Evolutionary conservation across 2,888 invertebrate species (phyloP).

Genomic region (Pocota personata): DNA sequence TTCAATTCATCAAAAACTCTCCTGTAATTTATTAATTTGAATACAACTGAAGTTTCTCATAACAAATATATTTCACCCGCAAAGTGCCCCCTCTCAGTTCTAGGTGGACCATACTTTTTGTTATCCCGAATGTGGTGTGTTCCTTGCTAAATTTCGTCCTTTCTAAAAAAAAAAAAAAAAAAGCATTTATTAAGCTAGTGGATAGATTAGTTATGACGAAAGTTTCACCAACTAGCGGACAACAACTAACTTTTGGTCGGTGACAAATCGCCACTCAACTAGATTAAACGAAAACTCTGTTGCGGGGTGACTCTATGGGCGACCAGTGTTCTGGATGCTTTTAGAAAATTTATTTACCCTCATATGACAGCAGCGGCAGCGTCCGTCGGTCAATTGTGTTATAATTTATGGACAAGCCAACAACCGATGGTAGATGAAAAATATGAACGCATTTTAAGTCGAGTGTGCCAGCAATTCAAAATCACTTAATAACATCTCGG

Average conservation of each 20-base stretch:
- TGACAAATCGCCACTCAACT: constrained; percentile 82
- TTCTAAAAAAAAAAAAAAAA: constrained; percentile 43
- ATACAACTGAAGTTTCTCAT: constrained; percentile 51
- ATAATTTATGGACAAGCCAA: constrained; percentile 64
- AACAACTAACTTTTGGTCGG: constrained; percentile 55
- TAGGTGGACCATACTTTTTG: constrained; percentile 10
- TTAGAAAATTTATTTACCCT: constrained; percentile 56
- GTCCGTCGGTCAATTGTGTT: constrained; percentile 63
- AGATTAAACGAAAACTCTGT: constrained; percentile 78
- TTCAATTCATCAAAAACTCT: constrained; percentile 60
- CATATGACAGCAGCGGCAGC: constrained; percentile 36
- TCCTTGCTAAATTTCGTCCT: constrained; percentile 28
- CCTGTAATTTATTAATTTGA: constrained; percentile 61
- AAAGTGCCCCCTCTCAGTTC: constrained; percentile 1
- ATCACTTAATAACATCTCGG: constrained; percentile 59
- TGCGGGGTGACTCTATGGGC: constrained; percentile 5
- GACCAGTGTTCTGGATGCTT: not conserved
- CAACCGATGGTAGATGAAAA: constrained; percentile 56
- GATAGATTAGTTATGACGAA: constrained; percentile 68
- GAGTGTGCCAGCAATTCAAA: constrained; percentile 57
- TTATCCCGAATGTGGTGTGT: not conserved
- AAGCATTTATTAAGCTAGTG: constrained; percentile 60
- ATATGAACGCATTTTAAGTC: constrained; percentile 59
- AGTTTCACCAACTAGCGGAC: constrained; percentile 58
- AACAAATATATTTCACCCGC: constrained; percentile 61